These are phyloP conservation scores for Mus pahari DNA, from an alignment of 2,113 vertebrate genomes.

Conservation along the genomic window DNA sequence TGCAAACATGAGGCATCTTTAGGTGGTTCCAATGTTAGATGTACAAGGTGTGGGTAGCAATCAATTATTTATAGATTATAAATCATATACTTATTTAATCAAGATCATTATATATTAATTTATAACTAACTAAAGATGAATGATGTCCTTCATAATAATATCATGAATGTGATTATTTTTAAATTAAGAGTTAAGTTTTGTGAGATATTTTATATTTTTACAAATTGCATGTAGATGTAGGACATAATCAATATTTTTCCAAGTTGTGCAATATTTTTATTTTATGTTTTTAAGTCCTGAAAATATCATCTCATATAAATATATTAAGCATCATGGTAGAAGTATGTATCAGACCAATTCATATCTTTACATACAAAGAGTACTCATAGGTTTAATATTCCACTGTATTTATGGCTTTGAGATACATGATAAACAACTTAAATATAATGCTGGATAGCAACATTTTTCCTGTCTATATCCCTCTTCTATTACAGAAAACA, in stretches of 20 bases:
- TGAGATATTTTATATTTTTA: not conserved
- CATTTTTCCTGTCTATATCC: not conserved
- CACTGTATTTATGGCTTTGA: not conserved
- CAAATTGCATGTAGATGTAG: not conserved
- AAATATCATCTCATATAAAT: not conserved
- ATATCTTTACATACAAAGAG: not conserved
- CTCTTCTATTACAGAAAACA: not conserved
- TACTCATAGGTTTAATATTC: not conserved
- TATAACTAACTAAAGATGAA: not conserved
- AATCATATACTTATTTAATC: not conserved
- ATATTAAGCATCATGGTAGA: not conserved
- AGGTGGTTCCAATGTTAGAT: too few relatives aligned
- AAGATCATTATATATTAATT: not conserved
- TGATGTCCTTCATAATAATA: not conserved
- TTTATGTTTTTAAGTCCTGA: not conserved
- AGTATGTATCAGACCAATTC: not conserved
- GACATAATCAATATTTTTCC: not conserved
- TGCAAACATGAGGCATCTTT: too few relatives aligned
- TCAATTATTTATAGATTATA: too few relatives aligned
- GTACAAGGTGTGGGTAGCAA: not conserved
- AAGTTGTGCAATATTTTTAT: not conserved
- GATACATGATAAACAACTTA: not conserved
- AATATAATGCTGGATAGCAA: not conserved
- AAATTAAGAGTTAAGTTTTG: too few relatives aligned
- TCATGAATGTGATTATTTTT: not conserved